phyloP scores from a whole-genome alignment of 2,113 vertebrate species.

The Gopherus evgoodei region DNA sequence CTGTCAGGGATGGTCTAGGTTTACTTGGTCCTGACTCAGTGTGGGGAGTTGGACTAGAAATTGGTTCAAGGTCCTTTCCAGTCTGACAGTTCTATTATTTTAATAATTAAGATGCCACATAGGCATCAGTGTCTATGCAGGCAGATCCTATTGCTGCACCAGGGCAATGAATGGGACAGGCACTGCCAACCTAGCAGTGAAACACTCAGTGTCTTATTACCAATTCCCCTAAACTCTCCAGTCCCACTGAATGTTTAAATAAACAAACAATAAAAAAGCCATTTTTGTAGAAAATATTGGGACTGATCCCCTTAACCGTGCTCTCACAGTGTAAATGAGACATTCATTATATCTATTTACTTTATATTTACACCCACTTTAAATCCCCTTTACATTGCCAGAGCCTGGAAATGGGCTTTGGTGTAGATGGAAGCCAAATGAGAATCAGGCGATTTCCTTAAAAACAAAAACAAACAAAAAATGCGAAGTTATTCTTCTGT shows the following conservation, averaged over 20 bases:
- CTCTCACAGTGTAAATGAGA: constrained; percentile 6
- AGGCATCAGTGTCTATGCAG: background rate
- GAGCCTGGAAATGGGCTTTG: constrained; percentile 56
- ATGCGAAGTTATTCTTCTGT: constrained; percentile 48
- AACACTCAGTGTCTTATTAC: background rate
- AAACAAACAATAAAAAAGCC: too few species aligned
- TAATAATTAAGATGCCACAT: constrained; percentile 4
- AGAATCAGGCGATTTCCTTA: too few species aligned
- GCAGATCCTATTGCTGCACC: background rate
- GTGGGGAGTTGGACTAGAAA: too few species aligned
- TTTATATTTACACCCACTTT: too few species aligned
- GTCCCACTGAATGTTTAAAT: background rate
- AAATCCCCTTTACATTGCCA: constrained; percentile 12
- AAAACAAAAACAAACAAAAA: constrained; percentile 24
- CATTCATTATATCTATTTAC: too few species aligned
- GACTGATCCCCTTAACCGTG: background rate
- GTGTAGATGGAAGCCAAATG: constrained; percentile 35
- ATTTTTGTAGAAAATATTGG: constrained; percentile 17
- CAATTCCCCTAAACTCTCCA: background rate
- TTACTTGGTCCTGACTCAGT: too few species aligned
- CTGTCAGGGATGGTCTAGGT: too few species aligned
- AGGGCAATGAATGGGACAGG: background rate
- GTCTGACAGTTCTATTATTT: too few species aligned
- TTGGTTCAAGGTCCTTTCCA: too few species aligned
- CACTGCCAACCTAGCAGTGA: constrained; percentile 1